A percentile compares a stretch with the other conserved stretches of the same genome.
These are phyloP conservation scores for Drosophila multiciliata DNA, from an alignment of 2,888 invertebrate species.

Conservation along the genomic window DNA sequence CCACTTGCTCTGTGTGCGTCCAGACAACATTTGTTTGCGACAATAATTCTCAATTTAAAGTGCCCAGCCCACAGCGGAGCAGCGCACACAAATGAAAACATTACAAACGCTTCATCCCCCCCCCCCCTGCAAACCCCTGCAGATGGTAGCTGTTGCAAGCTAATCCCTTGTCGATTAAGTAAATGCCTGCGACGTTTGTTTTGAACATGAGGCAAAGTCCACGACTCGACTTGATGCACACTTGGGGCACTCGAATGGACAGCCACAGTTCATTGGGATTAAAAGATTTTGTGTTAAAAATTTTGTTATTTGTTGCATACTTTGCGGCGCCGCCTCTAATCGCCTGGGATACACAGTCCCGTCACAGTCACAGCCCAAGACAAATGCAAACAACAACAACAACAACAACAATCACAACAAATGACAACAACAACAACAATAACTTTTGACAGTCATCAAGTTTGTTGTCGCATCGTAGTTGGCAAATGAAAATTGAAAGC, in stretches of 20 bases:
- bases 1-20: conserved; percentile 11
- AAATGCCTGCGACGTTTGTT: conserved; percentile 81
- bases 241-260: conserved; percentile 42
- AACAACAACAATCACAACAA: conserved; percentile 24
- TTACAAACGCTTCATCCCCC: conserved; percentile 31
- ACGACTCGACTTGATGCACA: conserved; percentile 14
- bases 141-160: conserved; percentile 50
- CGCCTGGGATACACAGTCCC: conserved; percentile 43
- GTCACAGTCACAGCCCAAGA: conserved; percentile 28
- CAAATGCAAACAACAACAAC: conserved; percentile 19
- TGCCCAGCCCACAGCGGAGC: conserved; percentile 35
- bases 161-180: conserved; percentile 84
- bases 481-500: conserved; percentile 68
- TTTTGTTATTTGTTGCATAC: conserved; percentile 70
- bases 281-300: conserved; percentile 75
- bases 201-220: conserved; percentile 46
- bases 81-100: conserved; percentile 57
- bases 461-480: conserved; percentile 33
- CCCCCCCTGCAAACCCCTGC: background rate
- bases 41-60: conserved; percentile 82
- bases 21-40: conserved; percentile 68
- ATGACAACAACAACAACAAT: conserved; percentile 36
- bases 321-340: conserved; percentile 44
- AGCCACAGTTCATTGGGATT: conserved; percentile 79
- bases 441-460: conserved; percentile 58